A percentile compares a stretch with the other conserved stretches of the same genome.
Conservation (phyloP, 2,888 invertebrate genomes). For the Macrophya alboannulata region DNA sequence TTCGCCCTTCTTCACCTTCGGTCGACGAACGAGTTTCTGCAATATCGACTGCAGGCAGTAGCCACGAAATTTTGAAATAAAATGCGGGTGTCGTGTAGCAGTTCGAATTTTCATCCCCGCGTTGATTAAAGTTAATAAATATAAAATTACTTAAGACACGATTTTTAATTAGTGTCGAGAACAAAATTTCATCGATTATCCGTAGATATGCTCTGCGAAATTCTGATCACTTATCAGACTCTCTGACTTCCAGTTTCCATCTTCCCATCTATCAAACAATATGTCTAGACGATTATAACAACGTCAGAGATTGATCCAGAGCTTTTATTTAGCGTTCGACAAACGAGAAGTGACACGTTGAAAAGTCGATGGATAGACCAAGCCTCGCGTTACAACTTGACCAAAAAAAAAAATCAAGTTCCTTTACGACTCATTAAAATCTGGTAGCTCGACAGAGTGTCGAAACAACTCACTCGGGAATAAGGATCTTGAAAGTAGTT, state of each 20-base stretch:
- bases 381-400: neutral
- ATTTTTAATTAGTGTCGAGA: neutral
- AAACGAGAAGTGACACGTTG: slow-evolving; percentile 15
- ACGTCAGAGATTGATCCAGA: neutral
- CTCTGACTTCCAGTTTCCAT: neutral
- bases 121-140: neutral
- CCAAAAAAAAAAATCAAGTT: neutral
- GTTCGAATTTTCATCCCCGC: neutral
- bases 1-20: too few species aligned
- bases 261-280: neutral
- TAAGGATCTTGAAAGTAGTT: too few species aligned
- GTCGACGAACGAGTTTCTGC: slow-evolving; percentile 17
- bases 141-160: neutral
- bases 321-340: slow-evolving; percentile 14
- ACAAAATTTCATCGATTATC: neutral
- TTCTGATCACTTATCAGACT: neutral
- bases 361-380: neutral
- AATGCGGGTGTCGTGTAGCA: neutral
- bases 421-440: neutral
- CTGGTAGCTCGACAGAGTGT: neutral
- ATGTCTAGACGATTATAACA: neutral
- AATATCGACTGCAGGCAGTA: slow-evolving; percentile 12
- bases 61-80: neutral
- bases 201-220: neutral
- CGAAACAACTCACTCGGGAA: neutral